A percentile compares a stretch with the other conserved stretches of the same genome.
Conservation (phyloP, 2,113 vertebrate genomes). For the Brachypodius melanocephalos region DNA sequence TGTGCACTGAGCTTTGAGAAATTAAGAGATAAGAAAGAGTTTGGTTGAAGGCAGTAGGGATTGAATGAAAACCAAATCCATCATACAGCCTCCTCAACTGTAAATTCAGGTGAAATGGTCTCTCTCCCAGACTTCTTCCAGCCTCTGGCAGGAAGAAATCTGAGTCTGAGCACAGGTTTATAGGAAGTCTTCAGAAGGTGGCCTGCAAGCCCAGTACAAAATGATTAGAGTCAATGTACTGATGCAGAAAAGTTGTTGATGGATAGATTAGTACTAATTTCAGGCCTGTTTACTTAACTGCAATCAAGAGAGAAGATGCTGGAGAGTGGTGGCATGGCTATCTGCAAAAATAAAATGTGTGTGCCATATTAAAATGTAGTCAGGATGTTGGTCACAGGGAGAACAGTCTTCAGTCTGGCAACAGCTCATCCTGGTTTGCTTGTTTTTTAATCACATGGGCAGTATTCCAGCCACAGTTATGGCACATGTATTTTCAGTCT, state of each 20-base stretch:
- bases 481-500: background rate
- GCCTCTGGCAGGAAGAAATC: background rate
- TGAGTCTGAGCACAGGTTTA: background rate
- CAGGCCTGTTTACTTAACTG: background rate
- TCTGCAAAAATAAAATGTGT: background rate
- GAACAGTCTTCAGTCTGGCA: background rate
- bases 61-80: background rate
- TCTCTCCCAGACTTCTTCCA: background rate
- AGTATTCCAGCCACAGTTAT: background rate
- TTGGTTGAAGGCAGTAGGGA: background rate
- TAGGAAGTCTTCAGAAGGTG: background rate
- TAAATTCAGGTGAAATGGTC: background rate
- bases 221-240: fast-evolving
- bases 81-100: background rate
- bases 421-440: background rate
- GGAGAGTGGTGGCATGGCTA: background rate
- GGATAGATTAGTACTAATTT: background rate
- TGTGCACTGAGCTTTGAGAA: background rate
- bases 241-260: background rate
- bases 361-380: fast-evolving
- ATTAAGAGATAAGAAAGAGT: background rate
- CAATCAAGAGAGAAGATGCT: background rate
- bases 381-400: background rate
- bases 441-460: background rate
- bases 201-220: background rate